Evolutionary conservation across 2,888 invertebrate genomes (phyloP).

Genomic region (Mesochorus sp.): DNA sequence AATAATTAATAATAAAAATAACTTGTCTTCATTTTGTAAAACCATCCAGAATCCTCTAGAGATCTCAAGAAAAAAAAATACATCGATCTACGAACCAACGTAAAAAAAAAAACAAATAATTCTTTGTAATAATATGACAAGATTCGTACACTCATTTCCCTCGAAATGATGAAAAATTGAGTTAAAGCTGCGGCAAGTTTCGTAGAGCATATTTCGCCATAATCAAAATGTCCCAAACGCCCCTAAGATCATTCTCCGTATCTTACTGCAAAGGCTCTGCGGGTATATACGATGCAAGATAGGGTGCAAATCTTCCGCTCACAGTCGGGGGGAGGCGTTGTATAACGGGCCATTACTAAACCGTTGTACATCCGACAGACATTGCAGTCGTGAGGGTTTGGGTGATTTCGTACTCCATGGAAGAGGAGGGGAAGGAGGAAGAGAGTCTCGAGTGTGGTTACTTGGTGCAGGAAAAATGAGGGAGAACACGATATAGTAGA

Average conservation of each 20-base stretch:
- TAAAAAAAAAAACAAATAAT: too few species aligned
- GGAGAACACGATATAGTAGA: neutral
- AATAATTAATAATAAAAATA: too few species aligned
- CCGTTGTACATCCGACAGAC: slow-evolving; percentile 9
- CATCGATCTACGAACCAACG: too few species aligned
- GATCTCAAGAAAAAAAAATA: too few species aligned
- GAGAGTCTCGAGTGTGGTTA: neutral
- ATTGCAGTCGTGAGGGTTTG: neutral
- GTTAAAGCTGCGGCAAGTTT: neutral
- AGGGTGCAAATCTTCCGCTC: slow-evolving; percentile 35
- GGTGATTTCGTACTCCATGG: slow-evolving; percentile 4
- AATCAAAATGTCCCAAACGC: slow-evolving; percentile 28
- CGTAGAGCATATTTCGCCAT: neutral
- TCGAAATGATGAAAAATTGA: neutral
- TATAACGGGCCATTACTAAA: slow-evolving; percentile 50
- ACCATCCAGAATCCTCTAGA: too few species aligned
- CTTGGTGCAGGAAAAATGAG: slow-evolving; percentile 2
- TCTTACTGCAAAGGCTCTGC: neutral
- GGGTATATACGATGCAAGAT: neutral
- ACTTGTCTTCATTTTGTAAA: too few species aligned
- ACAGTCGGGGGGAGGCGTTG: slow-evolving; percentile 27
- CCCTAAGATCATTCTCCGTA: slow-evolving; percentile 6
- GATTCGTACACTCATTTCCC: too few species aligned
- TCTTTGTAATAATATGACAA: too few species aligned
- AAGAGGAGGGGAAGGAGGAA: slow-evolving; percentile 17